These are phyloP conservation scores for Trichonephila inaurata DNA, from an alignment of 1,140 invertebrate genomes.

Conservation along the genomic window DNA sequence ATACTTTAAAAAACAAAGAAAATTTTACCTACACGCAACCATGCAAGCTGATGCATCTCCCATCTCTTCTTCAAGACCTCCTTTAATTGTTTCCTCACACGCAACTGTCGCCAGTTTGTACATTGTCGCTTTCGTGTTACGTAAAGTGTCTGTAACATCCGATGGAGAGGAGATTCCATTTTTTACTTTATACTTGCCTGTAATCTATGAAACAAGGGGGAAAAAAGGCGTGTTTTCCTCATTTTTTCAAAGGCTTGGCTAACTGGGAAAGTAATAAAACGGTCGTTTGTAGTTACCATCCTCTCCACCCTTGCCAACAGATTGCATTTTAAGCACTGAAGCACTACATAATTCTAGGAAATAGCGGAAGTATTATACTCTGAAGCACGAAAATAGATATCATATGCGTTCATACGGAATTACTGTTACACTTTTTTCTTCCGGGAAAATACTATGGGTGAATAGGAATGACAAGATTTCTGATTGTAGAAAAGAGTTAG, in stretches of 20 bases:
- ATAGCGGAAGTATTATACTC: background rate
- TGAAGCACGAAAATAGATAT: background rate
- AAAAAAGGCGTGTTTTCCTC: background rate
- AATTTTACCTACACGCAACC: background rate
- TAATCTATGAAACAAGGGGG: background rate
- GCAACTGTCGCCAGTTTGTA: slow-evolving; percentile 3
- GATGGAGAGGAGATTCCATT: background rate
- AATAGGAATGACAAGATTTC: slow-evolving; percentile 21
- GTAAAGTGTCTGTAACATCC: slow-evolving; percentile 9
- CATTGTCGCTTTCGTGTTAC: slow-evolving; percentile 6
- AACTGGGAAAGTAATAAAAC: background rate
- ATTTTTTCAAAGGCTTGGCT: background rate
- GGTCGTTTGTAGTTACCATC: background rate
- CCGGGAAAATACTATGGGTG: background rate
- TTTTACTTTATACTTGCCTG: background rate
- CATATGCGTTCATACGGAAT: background rate
- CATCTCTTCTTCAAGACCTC: background rate
- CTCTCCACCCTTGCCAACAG: background rate
- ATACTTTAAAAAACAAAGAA: background rate
- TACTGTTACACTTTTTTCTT: background rate
- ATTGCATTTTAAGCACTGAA: background rate
- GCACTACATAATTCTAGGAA: background rate
- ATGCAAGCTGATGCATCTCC: background rate
- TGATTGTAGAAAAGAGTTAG: background rate
- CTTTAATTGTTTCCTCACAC: slow-evolving; percentile 13